Evolutionary conservation across 92 coral and sea anemone genomes (phyloP), one percentile per base, ranked within the genome.

Genomic region (Phymanthus crucifer): DNA sequence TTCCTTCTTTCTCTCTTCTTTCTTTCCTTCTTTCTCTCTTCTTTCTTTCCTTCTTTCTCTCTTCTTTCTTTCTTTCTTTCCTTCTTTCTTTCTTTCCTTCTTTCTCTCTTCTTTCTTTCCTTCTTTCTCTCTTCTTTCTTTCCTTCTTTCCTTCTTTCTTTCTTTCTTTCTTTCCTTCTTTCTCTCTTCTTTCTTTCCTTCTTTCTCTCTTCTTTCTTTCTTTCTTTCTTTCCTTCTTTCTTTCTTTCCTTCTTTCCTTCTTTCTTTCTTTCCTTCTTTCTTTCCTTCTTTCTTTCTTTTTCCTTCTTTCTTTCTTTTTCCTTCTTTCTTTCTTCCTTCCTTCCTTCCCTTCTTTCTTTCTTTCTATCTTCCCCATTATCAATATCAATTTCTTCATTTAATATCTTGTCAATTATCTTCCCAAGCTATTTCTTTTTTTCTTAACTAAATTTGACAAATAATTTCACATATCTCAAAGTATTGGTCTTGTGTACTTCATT

Each of bases 251-350:
- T 27, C 9, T 65, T 65, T n/a, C 2, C 26, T 65, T 65, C 10
- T 65, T 65, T 65, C 35, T 21, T 65, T 65, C 70, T 17, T 65
- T 65, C 31, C 26, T 65, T 65, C 70, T 65, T 65, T 24, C 31
- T 65, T 65, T 29, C 10, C 10, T 0, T 2, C 6, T 8, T 21
- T 61, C 27, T 8, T 19, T 58, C 67, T 7, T 19, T 21, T 14
- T 14, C 3, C 68, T n/a, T n/a, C n/a, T n/a, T n/a, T n/a, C n/a
- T n/a, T n/a, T n/a, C n/a, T n/a, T n/a, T n/a, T n/a, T n/a, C n/a
- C n/a, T n/a, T n/a, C n/a, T n/a, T n/a, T n/a, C n/a, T n/a, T n/a
- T n/a, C n/a, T n/a, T n/a, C n/a, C n/a, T n/a, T n/a, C n/a, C n/a
- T n/a, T n/a, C n/a, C n/a, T n/a, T n/a, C n/a, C n/a, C n/a, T n/a